Evolutionary conservation across 2,797 vertebrate genomes (phyloP), one percentile per base, ranked within the genome.

Genomic region (Helostoma temminkii): DNA sequence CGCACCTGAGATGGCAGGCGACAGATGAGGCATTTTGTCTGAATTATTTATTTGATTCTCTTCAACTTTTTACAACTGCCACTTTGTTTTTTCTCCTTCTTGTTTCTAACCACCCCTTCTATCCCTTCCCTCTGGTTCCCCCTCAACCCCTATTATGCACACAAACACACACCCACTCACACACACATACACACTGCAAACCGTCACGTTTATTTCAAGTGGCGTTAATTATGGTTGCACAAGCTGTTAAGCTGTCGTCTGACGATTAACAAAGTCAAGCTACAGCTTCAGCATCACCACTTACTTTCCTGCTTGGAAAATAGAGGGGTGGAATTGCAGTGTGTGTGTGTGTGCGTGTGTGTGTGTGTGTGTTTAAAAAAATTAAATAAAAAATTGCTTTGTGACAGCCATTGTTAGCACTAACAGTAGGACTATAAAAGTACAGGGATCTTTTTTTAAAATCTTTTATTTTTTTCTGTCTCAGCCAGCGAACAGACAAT

Each of bases 201-300:
- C 71, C 66, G 34, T 90, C 86, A 90, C 78, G 53, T 90, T 92
- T 88, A 89, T 91, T 93, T 92, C 84, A 88, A 88, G 83, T 82
- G 49, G 82, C 78, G 79, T 92, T 94, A 93, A 94, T 93, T 92
- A 91, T 70, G 81, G 86, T 90, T 84, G 85, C 76, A 81, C 89
- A 88, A 91, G 92, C 92, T 93, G 93, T 92, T 94, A 92, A 91
- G 91, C 89, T 93, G 92, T 92, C 90, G 74, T 83, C 86, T 91
- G 82, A 84, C 87, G 77, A 93, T 92, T 92, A 94, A 89, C 90
- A 92, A 91, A 93, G 90, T 93, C 91, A 92, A 92, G 82, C 86
- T 81, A 76, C 81, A 86, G 61, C 81, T 83, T 76, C 63, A 39
- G 81, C 79, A 43, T 74, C 86, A 84, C 88, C 85, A 86, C 80